phyloP scores from a whole-genome alignment of 1,140 invertebrate genomes.

The Drosophila serrata region DNA sequence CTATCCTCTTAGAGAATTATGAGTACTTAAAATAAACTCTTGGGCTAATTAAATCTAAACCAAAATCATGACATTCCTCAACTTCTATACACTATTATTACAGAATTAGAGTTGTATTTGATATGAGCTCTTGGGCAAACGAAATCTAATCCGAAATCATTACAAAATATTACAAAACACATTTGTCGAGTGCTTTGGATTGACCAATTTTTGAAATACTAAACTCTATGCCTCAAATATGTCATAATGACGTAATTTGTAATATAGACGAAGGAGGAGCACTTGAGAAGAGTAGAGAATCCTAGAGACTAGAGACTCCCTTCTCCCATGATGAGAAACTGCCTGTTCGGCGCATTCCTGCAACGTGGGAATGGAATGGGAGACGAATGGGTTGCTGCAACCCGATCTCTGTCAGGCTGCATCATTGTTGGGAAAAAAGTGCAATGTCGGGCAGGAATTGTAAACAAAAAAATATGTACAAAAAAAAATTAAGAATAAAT shows the following conservation, averaged over 20 bases:
- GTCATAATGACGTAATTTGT: slow-evolving; percentile 5
- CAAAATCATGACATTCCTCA: too few relatives aligned
- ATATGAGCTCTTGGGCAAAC: too few relatives aligned
- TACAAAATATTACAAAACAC: slow-evolving; percentile 21
- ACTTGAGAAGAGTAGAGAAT: slow-evolving; percentile 9
- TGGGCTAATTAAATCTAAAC: too few relatives aligned
- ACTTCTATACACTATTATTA: background rate
- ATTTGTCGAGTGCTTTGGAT: background rate
- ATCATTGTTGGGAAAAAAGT: slow-evolving; percentile 20
- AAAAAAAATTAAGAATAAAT: slow-evolving; percentile 11
- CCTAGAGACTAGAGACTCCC: slow-evolving; percentile 14
- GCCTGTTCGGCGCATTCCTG: slow-evolving; percentile 27
- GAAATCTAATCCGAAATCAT: slow-evolving; percentile 43
- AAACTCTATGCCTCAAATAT: background rate
- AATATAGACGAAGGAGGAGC: slow-evolving; percentile 2
- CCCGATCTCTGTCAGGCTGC: slow-evolving; percentile 12
- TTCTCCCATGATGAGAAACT: slow-evolving; percentile 15
- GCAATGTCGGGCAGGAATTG: slow-evolving; percentile 17
- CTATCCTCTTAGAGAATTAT: too few relatives aligned
- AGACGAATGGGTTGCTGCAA: slow-evolving; percentile 2
- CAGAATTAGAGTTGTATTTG: background rate
- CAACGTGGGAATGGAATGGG: slow-evolving; percentile 45
- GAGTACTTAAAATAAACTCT: too few relatives aligned
- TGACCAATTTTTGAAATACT: slow-evolving; percentile 5
- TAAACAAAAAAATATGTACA: slow-evolving; percentile 47